Evolutionary conservation across 2,113 vertebrate species (phyloP), one percentile per base, ranked within the genome.

Genomic region (Corvus moneduloides): DNA sequence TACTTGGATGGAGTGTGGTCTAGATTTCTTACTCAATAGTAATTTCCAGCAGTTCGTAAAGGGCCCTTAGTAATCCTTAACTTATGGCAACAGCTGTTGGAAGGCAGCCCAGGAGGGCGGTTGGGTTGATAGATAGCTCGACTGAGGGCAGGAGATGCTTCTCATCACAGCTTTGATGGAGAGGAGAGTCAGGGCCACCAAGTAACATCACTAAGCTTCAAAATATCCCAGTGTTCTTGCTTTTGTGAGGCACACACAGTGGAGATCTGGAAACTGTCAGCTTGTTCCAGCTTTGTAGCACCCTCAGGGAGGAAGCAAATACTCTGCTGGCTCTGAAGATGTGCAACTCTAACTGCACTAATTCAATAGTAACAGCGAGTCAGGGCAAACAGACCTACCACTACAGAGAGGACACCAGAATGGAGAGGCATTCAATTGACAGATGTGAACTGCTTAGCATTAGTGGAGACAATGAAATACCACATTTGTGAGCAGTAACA

Each of bases 261-360:
- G 69, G 64, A 81, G 68, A 84, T 90, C 90, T 97, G 94, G 92
- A 94, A 94, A 74, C 37, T 24, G 64, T 84, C 76, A 86, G 68
- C 26, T 72, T 68, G 23, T 71, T 92, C 64, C 83, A 93, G 85
- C 87, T 90, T 74, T 49, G 64, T 49, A 79, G 44, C 30, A 81
- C 16, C 72, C 82, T 88, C 37, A 58, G 85, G 90, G 83, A 89
- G 32, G 56, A 94, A 95, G 88, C n/a, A 90, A 94, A 92, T 68
- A 86, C 56, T 90, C 82, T 75, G 72, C 81, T 83, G 91, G 64
- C 74, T 89, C 83, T 67, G 81, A 92, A 66, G 76, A 94, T 56
- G 63, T 68, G 80, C 79, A 77, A 44, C 44, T 77, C 43, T 19
- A 74, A 81, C 66, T 77, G 59, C 37, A 30, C n/a, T 68, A 89